These are phyloP conservation scores for Drosophila ficusphila DNA, from an alignment of 1,140 invertebrate genomes.

Conservation along the genomic window DNA sequence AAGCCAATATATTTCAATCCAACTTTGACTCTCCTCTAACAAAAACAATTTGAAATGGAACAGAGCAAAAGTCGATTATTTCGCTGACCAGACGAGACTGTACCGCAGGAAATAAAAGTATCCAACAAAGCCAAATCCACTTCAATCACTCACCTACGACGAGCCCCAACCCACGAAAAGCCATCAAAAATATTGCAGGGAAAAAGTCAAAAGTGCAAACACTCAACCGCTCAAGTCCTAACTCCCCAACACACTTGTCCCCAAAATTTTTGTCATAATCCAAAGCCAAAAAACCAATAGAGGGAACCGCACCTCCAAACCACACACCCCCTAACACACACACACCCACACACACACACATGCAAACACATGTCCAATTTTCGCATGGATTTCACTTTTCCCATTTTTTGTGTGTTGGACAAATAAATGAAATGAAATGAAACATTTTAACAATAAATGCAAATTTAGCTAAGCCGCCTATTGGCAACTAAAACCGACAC, in stretches of 20 bases:
- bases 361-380: constrained; percentile 59
- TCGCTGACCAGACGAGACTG: constrained; percentile 8
- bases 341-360: background rate
- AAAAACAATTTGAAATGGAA: background rate
- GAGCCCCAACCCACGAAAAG: background rate
- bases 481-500: constrained; percentile 61
- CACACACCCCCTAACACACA: background rate
- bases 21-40: background rate
- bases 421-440: constrained; percentile 80
- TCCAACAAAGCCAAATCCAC: constrained; percentile 17
- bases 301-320: constrained; percentile 26
- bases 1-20: background rate
- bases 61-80: constrained; percentile 4
- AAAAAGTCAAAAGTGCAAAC: constrained; percentile 47
- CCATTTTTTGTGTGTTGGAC: constrained; percentile 8
- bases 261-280: constrained; percentile 69
- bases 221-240: background rate
- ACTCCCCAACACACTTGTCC: constrained; percentile 27
- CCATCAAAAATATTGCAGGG: constrained; percentile 1
- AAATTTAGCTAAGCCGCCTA: constrained; percentile 78
- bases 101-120: constrained; percentile 9
- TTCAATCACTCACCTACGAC: constrained; percentile 8
- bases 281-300: constrained; percentile 81
- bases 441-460: constrained; percentile 82
- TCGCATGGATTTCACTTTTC: constrained; percentile 50